Percentiles rank a stretch among this genome's conserved stretches.
These are phyloP conservation scores for Tetramorium simillimum DNA, from an alignment of 1,140 invertebrate genomes.

Conservation along the genomic window DNA sequence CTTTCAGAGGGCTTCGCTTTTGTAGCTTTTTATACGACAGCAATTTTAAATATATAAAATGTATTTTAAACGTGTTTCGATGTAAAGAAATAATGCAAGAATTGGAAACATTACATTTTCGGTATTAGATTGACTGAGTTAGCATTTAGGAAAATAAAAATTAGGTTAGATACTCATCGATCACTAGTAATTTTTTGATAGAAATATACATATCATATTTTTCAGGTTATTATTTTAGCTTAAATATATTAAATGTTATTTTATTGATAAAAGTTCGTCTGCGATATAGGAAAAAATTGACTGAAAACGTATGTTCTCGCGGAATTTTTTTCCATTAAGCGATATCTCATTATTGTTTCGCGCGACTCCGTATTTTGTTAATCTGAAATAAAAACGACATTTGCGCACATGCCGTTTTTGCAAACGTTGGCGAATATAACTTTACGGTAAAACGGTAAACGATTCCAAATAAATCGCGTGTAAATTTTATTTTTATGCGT, in stretches of 20 bases:
- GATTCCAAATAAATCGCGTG: slow-evolving; percentile 28
- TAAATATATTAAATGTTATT: slow-evolving; percentile 43
- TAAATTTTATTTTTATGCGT: slow-evolving; percentile 53
- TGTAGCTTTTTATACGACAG: background rate
- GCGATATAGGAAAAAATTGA: background rate
- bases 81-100: background rate
- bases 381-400: slow-evolving; percentile 50
- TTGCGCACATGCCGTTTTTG: slow-evolving; percentile 12
- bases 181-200: slow-evolving; percentile 2
- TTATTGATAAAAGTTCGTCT: slow-evolving; percentile 21
- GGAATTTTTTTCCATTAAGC: slow-evolving; percentile 42
- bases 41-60: background rate
- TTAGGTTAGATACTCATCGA: background rate
- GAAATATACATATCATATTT: background rate
- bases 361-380: slow-evolving; percentile 39
- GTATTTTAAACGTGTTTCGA: background rate
- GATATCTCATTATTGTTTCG: slow-evolving; percentile 50
- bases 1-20: background rate
- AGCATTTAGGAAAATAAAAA: background rate
- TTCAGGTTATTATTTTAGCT: background rate
- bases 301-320: background rate
- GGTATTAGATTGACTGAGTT: background rate
- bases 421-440: background rate
- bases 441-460: slow-evolving; percentile 16
- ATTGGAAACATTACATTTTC: background rate